These are phyloP conservation scores for Meleagris gallopavo DNA, from an alignment of 2,113 vertebrate species.

Conservation along the genomic window DNA sequence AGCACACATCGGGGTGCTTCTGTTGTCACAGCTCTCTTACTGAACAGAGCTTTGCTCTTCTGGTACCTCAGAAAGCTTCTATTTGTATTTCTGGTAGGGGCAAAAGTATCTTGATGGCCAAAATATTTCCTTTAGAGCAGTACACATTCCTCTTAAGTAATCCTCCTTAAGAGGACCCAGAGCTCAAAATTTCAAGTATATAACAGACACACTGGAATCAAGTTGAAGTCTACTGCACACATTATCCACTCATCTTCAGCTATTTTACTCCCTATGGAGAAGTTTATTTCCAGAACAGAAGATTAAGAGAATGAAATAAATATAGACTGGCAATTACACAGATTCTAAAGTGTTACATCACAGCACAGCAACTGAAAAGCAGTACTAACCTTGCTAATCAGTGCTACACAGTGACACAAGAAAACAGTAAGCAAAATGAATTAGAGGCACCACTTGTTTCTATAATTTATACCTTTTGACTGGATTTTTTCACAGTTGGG, in stretches of 20 bases:
- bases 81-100: not conserved
- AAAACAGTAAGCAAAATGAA: not conserved
- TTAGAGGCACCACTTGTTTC: not conserved
- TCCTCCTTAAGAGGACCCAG: not conserved
- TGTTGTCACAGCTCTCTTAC: not conserved
- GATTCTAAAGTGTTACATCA: not conserved
- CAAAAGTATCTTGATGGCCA: not conserved
- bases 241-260: not conserved
- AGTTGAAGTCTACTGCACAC: not conserved
- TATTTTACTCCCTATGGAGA: rapidly evolving
- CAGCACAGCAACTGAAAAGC: not conserved
- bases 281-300: not conserved
- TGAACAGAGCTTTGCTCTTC: not conserved
- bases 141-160: not conserved
- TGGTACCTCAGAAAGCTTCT: not conserved
- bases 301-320: not conserved
- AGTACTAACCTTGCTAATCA: not conserved
- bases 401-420: not conserved
- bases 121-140: not conserved
- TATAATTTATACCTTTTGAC: constrained; percentile 87
- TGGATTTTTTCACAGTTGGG: constrained; percentile 99
- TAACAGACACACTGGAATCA: not conserved
- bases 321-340: not conserved
- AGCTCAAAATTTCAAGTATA: not conserved
- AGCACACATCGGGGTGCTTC: not conserved